Base-by-base conservation (phyloP, 37 sponge, comb jelly and placozoan genomes). In the Chondrilla cf. caribensis region DNA sequence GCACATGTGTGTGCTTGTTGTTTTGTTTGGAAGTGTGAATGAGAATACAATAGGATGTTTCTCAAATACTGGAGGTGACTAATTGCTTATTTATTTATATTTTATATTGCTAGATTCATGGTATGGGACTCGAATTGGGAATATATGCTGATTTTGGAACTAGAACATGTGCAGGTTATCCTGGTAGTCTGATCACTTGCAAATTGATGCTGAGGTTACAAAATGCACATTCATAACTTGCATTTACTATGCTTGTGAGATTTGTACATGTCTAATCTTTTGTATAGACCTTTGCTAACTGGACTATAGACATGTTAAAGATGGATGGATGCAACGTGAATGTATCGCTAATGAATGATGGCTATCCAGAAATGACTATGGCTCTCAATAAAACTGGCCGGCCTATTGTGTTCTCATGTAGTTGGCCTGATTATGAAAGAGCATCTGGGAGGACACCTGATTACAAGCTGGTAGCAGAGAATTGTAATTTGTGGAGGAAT, bases 401-500 rank as follows among this genome's bases (percentile, higher is more conserved):
- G 0, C 96, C 87, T 7, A 98, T 98, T 18, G 87, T 98, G 24
- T 98, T 87, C 78, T 94, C 95, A 26, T 98, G 99, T 86, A 93
- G 94, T 81, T 98, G 99, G 99, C 96, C 96, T 21, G 96, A 87
- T 35, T 96, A 98, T 81, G 37, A 82, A 55, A 37, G 79, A 33
- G 86, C 29, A 25, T 65, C 82, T 22, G 80, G 81, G 3, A 70
- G 51, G 54, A 39, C 17, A 38, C 85, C 92, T 18, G 66, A 93
- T 64, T 96, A 96, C 80, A 67, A 73, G 4, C 31, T 58, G 58
- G 79, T 91, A 41, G 91, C 91, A 17, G 82, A 81, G 19, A 41
- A 81, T 41, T 98, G 99, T 78, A 98, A 98, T 80, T 78, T 96
- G 38, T 98, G 99, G 99, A 85, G 99, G 29, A 98, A 96, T 66